Percentiles rank a stretch among this genome's conserved stretches.
Evolutionary conservation across 1,140 invertebrate species (phyloP).

Genomic region (Wiebesia pumilae): DNA sequence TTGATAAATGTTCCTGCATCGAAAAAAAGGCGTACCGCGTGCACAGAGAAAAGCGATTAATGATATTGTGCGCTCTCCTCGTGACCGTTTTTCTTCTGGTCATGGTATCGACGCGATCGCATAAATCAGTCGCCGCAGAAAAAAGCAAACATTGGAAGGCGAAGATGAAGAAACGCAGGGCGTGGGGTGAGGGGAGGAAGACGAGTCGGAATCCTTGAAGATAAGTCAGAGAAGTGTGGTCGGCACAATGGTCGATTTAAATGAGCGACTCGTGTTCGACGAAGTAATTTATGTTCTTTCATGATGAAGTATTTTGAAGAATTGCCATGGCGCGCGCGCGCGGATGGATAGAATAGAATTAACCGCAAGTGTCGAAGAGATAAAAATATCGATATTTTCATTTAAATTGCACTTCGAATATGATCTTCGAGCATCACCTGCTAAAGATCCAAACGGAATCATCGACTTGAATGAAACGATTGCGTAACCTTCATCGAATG

Average conservation of each 20-base stretch:
- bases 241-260: slow-evolving; percentile 16
- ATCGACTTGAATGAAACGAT: no score
- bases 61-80: neutral
- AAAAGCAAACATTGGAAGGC: neutral
- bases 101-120: slow-evolving; percentile 15
- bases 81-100: neutral
- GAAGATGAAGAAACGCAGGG: neutral
- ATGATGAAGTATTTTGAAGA: neutral
- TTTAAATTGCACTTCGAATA: neutral
- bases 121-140: slow-evolving; percentile 13
- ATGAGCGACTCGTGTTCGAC: neutral
- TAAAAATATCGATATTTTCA: neutral
- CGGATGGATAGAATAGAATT: no score
- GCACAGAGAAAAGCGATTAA: slow-evolving; percentile 1
- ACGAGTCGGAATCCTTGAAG: neutral
- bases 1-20: slow-evolving; percentile 10
- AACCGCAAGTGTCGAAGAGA: no score
- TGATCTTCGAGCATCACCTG: neutral
- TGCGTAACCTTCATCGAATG: neutral
- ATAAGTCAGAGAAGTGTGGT: neutral
- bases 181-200: neutral
- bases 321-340: neutral
- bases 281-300: neutral
- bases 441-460: neutral
- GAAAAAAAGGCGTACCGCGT: neutral